Conservation (phyloP, 2,113 vertebrate genomes). For the Melierax canorus region DNA sequence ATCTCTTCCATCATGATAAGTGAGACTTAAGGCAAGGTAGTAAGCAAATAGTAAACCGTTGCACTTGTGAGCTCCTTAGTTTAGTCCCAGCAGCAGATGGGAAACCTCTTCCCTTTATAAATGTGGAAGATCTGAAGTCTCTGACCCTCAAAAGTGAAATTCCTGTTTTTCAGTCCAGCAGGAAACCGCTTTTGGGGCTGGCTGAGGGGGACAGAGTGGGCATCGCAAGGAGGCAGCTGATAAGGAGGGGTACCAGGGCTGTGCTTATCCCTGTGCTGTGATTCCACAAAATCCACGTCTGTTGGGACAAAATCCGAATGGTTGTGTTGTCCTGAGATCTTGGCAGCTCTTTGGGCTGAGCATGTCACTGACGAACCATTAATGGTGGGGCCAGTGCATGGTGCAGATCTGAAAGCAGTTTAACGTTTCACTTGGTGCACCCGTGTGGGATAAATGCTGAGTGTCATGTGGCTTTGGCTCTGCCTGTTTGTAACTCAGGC, state of each 20-base stretch:
- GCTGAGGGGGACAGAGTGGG: neutral
- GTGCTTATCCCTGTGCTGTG: neutral
- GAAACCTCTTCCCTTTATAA: neutral
- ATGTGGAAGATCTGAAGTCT: neutral
- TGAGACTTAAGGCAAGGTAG: neutral
- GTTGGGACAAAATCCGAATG: rapidly evolving
- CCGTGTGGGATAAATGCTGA: rapidly evolving
- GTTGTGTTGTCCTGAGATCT: no score
- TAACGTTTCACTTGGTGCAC: neutral
- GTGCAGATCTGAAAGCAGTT: neutral
- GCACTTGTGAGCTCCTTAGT: neutral
- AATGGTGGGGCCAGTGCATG: neutral
- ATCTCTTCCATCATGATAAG: neutral
- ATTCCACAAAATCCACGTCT: neutral
- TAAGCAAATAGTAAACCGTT: neutral
- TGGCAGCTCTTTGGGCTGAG: neutral
- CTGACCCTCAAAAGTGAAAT: neutral
- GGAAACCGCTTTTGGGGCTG: neutral
- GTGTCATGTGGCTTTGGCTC: neutral
- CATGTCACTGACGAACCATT: neutral
- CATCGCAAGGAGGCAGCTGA: rapidly evolving
- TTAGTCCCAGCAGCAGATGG: neutral
- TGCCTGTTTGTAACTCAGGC: neutral
- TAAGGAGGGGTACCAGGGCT: neutral
- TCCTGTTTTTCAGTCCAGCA: neutral